Base-by-base conservation (phyloP, 2,113 vertebrate species). In the Chiloscyllium plagiosum region DNA sequence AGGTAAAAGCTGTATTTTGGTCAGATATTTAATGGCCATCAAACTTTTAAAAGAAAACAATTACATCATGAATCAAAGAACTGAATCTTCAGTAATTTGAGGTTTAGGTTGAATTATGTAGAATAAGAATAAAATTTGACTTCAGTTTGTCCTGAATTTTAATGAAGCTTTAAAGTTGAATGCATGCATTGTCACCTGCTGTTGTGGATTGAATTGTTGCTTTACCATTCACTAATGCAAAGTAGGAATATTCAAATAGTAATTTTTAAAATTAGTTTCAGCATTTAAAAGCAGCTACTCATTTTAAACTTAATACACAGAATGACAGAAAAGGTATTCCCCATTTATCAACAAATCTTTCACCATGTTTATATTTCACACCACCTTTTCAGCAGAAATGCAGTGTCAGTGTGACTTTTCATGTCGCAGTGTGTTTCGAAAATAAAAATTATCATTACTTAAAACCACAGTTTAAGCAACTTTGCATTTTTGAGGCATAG, bases 251-350 rank as follows among this genome's bases (percentile, higher is more conserved):
- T 95, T 95, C 94, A 95, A 95, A 95, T 72, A 76, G 69, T 70
- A 72, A 70, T 52, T 95, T 72, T 95, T 95, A 72, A 68, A 95
- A 95, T 95, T 42, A 95, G 68, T 24, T 95, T 95, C 72, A 47
- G 72, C 69, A 47, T 76, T 95, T 76, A 52, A 72, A 95, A 70
- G 7, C 37, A 68, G 50, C 26, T 90, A 4, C 56, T 52, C 56
- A 15, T 83, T 83, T 83, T 76, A 76, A 42, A 83, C 33, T 29
- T 33, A 76, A 76, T 12, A 76, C 72, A 76, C 70, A 33, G 12
- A 76, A 76, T 10, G 29, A 76, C 29, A 76, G 26, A 76, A 76
- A 76, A 76, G 6, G 1, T 76, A 76, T 76, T 10, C 29, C 10
- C 29, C 29, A n/a, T 76, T 76, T 10, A 33, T 72, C 12, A n/a